These are phyloP conservation scores for Agapornis canus DNA, from an alignment of 2,797 vertebrate genomes.

Conservation along the genomic window DNA sequence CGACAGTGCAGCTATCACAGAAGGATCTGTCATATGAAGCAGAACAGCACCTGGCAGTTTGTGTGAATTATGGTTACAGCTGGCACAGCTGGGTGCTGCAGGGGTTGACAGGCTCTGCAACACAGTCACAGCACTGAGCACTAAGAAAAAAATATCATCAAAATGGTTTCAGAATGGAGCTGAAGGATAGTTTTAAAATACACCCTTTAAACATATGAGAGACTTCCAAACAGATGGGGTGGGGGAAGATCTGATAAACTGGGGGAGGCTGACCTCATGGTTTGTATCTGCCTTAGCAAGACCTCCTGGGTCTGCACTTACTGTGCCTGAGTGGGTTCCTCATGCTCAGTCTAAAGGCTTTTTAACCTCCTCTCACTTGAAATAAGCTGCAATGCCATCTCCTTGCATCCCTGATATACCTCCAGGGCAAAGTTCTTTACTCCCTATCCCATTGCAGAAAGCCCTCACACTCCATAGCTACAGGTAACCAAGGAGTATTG, in stretches of 20 bases:
- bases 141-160: neutral
- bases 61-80: slow-evolving; percentile 20
- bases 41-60: slow-evolving; percentile 33
- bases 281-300: neutral
- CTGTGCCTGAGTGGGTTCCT: neutral
- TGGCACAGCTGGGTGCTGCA: slow-evolving; percentile 57
- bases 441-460: neutral
- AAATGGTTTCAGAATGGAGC: neutral
- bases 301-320: neutral
- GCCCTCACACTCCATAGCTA: neutral
- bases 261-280: neutral
- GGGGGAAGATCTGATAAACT: neutral
- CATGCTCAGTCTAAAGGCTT: neutral
- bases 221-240: neutral
- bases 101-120: slow-evolving; percentile 38
- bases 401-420: neutral
- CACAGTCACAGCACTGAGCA: neutral
- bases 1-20: neutral
- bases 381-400: neutral
- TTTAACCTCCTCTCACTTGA: neutral
- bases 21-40: slow-evolving; percentile 40
- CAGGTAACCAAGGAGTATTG: neutral
- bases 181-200: neutral
- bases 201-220: neutral
- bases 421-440: neutral